Evolutionary conservation across 1,140 invertebrate species (phyloP).

Genomic region (Ceratina japonica): DNA sequence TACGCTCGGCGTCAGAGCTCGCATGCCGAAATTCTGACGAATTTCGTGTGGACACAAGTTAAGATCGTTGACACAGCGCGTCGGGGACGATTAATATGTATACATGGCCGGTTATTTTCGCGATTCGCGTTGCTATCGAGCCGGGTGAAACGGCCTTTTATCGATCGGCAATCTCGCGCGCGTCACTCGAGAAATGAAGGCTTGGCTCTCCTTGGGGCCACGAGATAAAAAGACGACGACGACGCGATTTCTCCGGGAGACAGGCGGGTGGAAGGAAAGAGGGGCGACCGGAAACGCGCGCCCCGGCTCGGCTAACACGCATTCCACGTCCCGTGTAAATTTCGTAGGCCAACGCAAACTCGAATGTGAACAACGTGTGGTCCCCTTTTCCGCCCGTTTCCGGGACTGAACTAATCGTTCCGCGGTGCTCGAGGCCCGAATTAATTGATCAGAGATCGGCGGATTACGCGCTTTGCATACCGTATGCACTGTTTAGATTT

Average conservation of each 20-base stretch:
- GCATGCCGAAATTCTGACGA: too few species aligned
- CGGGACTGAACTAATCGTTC: background rate
- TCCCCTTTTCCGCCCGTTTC: conserved; percentile 6
- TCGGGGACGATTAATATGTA: conserved; percentile 19
- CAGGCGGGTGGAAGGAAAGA: conserved; percentile 18
- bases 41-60: too few species aligned
- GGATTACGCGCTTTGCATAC: too few species aligned
- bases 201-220: conserved; percentile 68
- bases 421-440: too few species aligned
- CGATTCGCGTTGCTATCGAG: conserved; percentile 37
- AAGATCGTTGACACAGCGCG: background rate
- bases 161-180: conserved; percentile 63
- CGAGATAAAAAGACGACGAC: conserved; percentile 69
- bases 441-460: too few species aligned
- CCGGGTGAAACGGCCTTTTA: conserved; percentile 55
- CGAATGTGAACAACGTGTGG: conserved; percentile 43
- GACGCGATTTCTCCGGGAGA: conserved; percentile 25
- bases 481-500: background rate
- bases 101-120: conserved; percentile 48
- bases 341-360: conserved; percentile 50
- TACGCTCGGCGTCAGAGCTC: too few species aligned
- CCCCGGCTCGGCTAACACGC: conserved; percentile 55
- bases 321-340: conserved; percentile 47
- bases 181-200: conserved; percentile 78
- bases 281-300: conserved; percentile 65